These are phyloP conservation scores for Sinohyriopsis cumingii DNA, from an alignment of 2,888 invertebrate genomes.

Conservation along the genomic window DNA sequence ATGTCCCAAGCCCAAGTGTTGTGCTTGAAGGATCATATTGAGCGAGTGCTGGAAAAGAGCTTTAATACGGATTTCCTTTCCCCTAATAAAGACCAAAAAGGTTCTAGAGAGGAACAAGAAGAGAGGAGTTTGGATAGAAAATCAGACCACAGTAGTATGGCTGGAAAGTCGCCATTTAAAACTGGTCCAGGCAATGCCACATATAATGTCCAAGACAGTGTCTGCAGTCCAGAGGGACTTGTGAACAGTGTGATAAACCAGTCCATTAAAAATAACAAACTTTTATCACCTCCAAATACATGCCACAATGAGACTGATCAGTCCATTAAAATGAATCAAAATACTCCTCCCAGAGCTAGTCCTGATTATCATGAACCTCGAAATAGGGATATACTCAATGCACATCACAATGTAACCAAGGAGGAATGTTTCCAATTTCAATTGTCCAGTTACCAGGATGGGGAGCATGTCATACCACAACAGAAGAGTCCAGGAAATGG, in stretches of 20 bases:
- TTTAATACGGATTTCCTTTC: conserved; percentile 32
- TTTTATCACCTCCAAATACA: conserved; percentile 7
- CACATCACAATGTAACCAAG: no score
- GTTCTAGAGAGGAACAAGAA: conserved; percentile 8
- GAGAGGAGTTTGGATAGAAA: conserved; percentile 5
- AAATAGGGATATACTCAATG: no score
- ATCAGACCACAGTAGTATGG: conserved; percentile 12
- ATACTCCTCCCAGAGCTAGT: no score
- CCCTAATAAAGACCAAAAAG: conserved; percentile 26
- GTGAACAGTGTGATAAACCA: conserved; percentile 54
- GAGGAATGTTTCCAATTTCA: no score
- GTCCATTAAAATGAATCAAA: no score
- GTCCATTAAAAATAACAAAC: conserved; percentile 10
- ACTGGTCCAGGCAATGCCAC: no score
- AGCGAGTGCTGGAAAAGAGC: conserved; percentile 52
- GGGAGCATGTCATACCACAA: no score
- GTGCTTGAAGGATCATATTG: conserved; percentile 58
- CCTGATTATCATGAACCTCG: no score
- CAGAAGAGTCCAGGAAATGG: no score
- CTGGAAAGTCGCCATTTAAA: no score
- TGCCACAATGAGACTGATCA: background rate
- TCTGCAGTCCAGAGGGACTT: conserved; percentile 55
- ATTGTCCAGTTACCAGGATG: no score
- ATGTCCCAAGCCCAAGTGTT: conserved; percentile 37
- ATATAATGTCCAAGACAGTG: conserved; percentile 10